A percentile compares a stretch with the other conserved stretches of the same genome.
These are phyloP conservation scores for Tenthredo amoena DNA, from an alignment of 2,888 invertebrate species.

Conservation along the genomic window DNA sequence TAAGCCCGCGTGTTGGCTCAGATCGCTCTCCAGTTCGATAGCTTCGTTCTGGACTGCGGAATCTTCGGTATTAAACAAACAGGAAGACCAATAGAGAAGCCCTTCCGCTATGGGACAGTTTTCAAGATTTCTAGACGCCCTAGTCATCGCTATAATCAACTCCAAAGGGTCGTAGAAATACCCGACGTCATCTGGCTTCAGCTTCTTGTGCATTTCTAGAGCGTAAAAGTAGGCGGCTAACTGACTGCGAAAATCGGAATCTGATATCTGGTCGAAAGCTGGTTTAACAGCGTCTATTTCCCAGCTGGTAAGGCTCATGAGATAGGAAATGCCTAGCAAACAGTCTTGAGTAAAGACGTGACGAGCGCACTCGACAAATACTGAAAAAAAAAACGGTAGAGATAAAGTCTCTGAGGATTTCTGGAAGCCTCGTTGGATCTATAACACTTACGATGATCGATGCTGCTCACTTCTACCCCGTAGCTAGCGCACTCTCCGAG, in stretches of 20 bases:
- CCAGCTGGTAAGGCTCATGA: slow-evolving; percentile 76
- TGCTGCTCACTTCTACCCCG: slow-evolving; percentile 71
- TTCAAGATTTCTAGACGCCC: slow-evolving; percentile 37
- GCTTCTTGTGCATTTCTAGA: slow-evolving; percentile 65
- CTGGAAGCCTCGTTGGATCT: background rate
- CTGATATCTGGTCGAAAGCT: slow-evolving; percentile 68
- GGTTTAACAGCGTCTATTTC: slow-evolving; percentile 65
- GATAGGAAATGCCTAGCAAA: slow-evolving; percentile 79
- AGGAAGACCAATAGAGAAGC: slow-evolving; percentile 62
- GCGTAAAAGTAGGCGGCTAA: slow-evolving; percentile 71
- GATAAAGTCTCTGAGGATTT: background rate
- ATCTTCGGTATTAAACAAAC: slow-evolving; percentile 34
- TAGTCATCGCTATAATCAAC: slow-evolving; percentile 65
- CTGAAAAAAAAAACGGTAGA: slow-evolving; percentile 66
- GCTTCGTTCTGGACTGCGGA: background rate
- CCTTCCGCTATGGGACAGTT: slow-evolving; percentile 58
- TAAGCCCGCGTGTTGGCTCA: background rate
- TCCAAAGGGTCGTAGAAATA: slow-evolving; percentile 68
- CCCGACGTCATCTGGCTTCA: slow-evolving; percentile 61
- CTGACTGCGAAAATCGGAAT: slow-evolving; percentile 67
- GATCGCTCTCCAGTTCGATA: background rate
- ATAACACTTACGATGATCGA: slow-evolving; percentile 71
- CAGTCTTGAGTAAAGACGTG: slow-evolving; percentile 79
- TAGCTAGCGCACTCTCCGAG: slow-evolving; percentile 75
- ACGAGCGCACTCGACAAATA: slow-evolving; percentile 79